Percentiles rank a stretch among this genome's conserved stretches.
phyloP scores from a whole-genome alignment of 2,797 vertebrate species.

The Mus spretus region DNA sequence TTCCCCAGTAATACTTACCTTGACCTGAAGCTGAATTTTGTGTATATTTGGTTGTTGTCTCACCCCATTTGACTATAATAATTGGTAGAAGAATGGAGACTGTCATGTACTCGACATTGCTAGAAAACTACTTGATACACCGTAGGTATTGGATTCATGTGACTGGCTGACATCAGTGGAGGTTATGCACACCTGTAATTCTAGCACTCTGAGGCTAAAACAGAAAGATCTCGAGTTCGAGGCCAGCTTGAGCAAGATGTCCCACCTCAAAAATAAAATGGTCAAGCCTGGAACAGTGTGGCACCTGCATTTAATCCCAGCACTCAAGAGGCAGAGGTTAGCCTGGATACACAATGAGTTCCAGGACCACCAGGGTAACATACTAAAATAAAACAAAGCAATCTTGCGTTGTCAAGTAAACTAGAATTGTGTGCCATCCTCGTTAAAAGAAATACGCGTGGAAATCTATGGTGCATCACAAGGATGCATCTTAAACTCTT shows the following conservation, averaged over 20 bases:
- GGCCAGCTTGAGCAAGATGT: neutral
- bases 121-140: neutral
- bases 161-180: neutral
- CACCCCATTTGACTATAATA: neutral
- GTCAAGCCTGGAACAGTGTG: neutral
- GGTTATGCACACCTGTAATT: neutral
- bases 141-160: slow-evolving; percentile 20
- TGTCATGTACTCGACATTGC: neutral
- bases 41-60: neutral
- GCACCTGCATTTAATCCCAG: neutral
- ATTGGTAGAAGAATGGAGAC: neutral
- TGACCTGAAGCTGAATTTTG: slow-evolving; percentile 9
- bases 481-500: neutral
- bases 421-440: neutral
- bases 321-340: neutral
- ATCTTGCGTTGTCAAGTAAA: neutral
- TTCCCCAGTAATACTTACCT: neutral
- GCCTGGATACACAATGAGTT: neutral
- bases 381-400: neutral
- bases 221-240: neutral
- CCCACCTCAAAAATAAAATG: neutral
- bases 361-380: neutral
- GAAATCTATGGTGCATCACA: slow-evolving; percentile 47
- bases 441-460: slow-evolving; percentile 48
- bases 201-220: neutral